A percentile compares a stretch with the other conserved stretches of the same genome.
Evolutionary conservation across 2,888 invertebrate species (phyloP).

Genomic region (Melikaiella ostensackeni): DNA sequence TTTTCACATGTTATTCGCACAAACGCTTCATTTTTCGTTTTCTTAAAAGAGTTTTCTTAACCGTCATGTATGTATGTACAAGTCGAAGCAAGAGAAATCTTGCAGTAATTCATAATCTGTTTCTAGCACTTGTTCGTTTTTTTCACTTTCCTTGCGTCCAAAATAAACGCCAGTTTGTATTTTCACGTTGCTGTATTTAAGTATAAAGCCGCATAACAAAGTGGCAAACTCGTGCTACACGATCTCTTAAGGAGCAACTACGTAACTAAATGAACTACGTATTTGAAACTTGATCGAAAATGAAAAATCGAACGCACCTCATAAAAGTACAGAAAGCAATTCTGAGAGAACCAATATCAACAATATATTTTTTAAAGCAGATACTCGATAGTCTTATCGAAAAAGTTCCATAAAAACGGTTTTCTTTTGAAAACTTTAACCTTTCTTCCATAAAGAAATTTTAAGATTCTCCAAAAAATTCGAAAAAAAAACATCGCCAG

Average conservation of each 20-base stretch:
- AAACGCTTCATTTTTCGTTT: neutral
- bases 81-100: neutral
- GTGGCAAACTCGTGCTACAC: slow-evolving; percentile 46
- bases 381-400: neutral
- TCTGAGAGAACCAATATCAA: neutral
- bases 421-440: neutral
- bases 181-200: slow-evolving; percentile 58
- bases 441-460: neutral
- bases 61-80: neutral
- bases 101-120: neutral
- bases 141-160: neutral
- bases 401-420: neutral
- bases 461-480: neutral
- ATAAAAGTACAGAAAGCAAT: neutral
- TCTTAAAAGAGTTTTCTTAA: neutral
- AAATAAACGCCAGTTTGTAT: slow-evolving; percentile 32
- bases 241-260: slow-evolving; percentile 54
- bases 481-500: neutral
- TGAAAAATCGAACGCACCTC: neutral
- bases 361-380: neutral
- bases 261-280: neutral
- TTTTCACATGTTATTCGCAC: neutral
- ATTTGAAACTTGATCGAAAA: neutral
- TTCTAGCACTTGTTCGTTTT: neutral
- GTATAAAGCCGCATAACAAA: slow-evolving; percentile 63